Percentiles rank a stretch among this genome's conserved stretches.
Conservation (phyloP, 2,113 vertebrate genomes). For the Micromys minutus region DNA sequence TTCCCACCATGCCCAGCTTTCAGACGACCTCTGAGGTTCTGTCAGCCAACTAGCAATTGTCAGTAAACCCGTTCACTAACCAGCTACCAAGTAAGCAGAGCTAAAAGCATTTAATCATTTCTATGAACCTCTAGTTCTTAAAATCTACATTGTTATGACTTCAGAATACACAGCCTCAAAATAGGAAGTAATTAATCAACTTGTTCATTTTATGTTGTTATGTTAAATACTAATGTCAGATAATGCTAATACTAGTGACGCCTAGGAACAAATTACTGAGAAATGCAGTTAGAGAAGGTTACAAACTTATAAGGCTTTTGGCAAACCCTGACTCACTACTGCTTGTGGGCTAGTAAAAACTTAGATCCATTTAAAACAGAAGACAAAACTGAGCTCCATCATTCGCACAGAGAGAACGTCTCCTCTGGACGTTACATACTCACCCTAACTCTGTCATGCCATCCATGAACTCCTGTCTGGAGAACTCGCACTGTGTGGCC, state of each 20-base stretch:
- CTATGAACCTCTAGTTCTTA: background rate
- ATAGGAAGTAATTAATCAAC: slow-evolving; percentile 45
- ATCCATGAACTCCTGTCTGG: slow-evolving; percentile 91
- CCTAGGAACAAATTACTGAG: slow-evolving; percentile 27
- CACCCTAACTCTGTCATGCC: slow-evolving; percentile 92
- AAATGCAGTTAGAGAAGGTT: background rate
- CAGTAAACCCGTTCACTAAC: slow-evolving; percentile 50
- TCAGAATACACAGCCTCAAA: background rate
- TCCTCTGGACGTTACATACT: slow-evolving; percentile 62
- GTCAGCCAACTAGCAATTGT: background rate
- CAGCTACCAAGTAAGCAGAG: background rate
- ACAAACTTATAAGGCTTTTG: slow-evolving; percentile 13
- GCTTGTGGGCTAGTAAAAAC: background rate
- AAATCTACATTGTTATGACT: slow-evolving; percentile 47
- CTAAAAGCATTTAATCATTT: slow-evolving; percentile 1
- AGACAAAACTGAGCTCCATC: background rate
- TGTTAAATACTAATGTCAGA: slow-evolving; percentile 40
- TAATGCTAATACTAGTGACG: slow-evolving; percentile 38
- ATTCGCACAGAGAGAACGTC: background rate
- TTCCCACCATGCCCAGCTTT: background rate
- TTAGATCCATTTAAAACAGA: slow-evolving; percentile 22
- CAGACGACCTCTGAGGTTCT: background rate
- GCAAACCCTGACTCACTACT: slow-evolving; percentile 5
- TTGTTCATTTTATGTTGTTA: slow-evolving; percentile 29
- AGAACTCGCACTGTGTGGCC: slow-evolving; percentile 92